A percentile compares a stretch with the other conserved stretches of the same genome.
Conservation (phyloP, 53 echinoderm and acorn worm genomes). For the Echinarachnius parma region DNA sequence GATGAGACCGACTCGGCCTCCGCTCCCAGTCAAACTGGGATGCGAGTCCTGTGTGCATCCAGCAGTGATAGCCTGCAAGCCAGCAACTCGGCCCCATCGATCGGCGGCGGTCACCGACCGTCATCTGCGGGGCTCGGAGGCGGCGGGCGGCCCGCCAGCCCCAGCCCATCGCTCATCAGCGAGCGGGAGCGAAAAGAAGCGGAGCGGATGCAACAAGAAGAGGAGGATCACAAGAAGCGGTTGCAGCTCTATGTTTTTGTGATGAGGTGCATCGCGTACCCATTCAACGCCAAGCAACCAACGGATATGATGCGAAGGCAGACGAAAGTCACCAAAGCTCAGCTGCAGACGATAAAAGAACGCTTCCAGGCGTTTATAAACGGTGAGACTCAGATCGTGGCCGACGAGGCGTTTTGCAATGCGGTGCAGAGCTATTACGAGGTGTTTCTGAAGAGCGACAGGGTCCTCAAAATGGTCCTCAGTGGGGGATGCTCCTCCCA, state of each 20-base stretch:
- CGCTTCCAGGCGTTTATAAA: constrained; percentile 92
- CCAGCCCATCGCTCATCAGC: constrained; percentile 87
- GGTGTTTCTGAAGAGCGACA: constrained; percentile 93
- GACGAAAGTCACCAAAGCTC: constrained; percentile 88
- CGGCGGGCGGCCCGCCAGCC: constrained; percentile 90
- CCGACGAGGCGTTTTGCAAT: constrained; percentile 98
- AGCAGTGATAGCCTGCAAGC: constrained; percentile 93
- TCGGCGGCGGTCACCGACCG: constrained; percentile 55
- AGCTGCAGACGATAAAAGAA: constrained; percentile 88
- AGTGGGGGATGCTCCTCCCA: constrained; percentile 99
- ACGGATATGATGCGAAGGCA: constrained; percentile 96
- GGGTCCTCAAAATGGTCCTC: constrained; percentile 90
- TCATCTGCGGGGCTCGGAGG: no score
- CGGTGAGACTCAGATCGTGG: constrained; percentile 59
- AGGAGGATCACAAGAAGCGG: constrained; percentile 93
- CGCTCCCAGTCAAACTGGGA: constrained; percentile 71
- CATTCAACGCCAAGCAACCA: constrained; percentile 99
- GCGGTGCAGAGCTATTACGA: constrained; percentile 97
- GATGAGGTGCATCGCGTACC: constrained; percentile 96
- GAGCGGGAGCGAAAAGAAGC: constrained; percentile 81
- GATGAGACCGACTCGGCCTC: constrained; percentile 72
- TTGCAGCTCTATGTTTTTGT: constrained; percentile 97
- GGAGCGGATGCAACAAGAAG: constrained; percentile 77
- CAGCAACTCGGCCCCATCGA: constrained; percentile 55
- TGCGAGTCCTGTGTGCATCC: constrained; percentile 77